Evolutionary conservation across 2,888 invertebrate species (phyloP), one percentile per base, ranked within the genome.

Genomic region (Cyclophora albipunctata): DNA sequence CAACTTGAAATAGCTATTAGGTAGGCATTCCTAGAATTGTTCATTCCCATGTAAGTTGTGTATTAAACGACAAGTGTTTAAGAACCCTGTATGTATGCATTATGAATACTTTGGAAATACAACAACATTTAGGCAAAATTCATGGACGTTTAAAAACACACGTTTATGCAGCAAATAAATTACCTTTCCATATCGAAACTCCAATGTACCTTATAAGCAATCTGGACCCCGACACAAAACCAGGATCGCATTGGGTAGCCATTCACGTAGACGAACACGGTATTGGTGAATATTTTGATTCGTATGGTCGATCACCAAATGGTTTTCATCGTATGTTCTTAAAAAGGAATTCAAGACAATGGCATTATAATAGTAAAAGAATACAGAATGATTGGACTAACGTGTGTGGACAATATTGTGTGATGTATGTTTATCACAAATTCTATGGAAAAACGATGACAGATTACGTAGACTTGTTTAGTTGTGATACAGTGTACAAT

Each of bases 221-320:
- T 53, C 51, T 61, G 40, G 59, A 60, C 43, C 46, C 58, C 3
- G 59, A 62, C 53, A 43, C 55, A 37, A 51, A 57, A 34, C 60
- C 62, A 37, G 59, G 59, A 5, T 62, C 62, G 37, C 62, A 60
- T 37, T 64, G 62, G 64, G 44, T 64, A 48, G 64, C 59, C 40
- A 52, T 55, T 34, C 45, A 52, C 50, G 55, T 55, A 50, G 43
- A 58, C 50, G 44, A 45, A 7, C 48, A 58, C 40, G 52, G 53
- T 42, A 37, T 58, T 41, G 58, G 57, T 5, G 48, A 60, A 55
- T 63, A 59, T 47, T 61, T 60, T 55, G 60, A 63, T 52, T 55
- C 56, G 6, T 62, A 42, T 52, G 58, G 55, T 5, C 50, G 58
- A 40, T 34, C 44, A 45, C 53, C 58, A 34, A 35, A 6, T 7